Conservation (phyloP, 2,113 vertebrate genomes). For the Rafetus swinhoei region DNA sequence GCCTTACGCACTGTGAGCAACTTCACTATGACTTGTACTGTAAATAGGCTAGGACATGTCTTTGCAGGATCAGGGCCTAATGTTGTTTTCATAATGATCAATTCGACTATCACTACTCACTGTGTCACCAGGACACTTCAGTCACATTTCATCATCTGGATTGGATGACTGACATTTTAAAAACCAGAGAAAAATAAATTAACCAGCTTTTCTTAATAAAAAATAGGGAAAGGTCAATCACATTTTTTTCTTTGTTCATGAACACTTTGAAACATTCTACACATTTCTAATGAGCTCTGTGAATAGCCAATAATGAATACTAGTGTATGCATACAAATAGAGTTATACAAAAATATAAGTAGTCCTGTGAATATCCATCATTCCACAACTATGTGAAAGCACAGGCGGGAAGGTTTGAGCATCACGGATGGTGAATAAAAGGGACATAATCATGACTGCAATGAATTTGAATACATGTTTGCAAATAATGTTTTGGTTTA, state of each 20-base stretch:
- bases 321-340: neutral
- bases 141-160: neutral
- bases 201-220: neutral
- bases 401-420: neutral
- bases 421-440: neutral
- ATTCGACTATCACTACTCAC: neutral
- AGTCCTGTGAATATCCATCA: fast-evolving
- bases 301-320: neutral
- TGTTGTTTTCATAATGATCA: no score
- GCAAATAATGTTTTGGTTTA: neutral
- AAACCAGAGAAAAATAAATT: neutral
- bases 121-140: slow-evolving; percentile 2
- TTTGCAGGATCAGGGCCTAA: neutral
- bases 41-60: neutral
- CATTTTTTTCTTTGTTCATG: neutral
- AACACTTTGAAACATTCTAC: neutral
- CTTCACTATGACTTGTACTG: neutral
- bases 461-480: neutral
- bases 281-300: neutral
- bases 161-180: neutral
- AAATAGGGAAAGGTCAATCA: fast-evolving
- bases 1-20: neutral
- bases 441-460: neutral
- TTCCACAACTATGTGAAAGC: neutral
- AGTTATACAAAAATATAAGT: neutral